phyloP scores from a whole-genome alignment of 2,888 invertebrate genomes.

The Ennomos fuscantarius region DNA sequence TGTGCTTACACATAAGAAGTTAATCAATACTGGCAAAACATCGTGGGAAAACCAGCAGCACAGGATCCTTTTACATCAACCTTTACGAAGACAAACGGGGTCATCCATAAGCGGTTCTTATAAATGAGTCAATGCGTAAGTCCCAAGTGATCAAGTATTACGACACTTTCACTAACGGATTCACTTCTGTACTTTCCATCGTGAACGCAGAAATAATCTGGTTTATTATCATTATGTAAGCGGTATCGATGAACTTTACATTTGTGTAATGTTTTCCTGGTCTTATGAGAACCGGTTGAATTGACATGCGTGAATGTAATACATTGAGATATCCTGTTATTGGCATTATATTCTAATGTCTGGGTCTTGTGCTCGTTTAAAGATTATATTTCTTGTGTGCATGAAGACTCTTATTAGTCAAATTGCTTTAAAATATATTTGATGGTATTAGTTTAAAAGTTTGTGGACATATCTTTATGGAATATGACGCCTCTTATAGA shows the following conservation, averaged over 20 bases:
- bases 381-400: too few relatives aligned
- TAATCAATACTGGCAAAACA: slow-evolving; percentile 22
- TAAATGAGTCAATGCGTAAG: slow-evolving; percentile 47
- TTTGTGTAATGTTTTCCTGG: slow-evolving; percentile 29
- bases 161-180: slow-evolving; percentile 55
- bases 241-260: slow-evolving; percentile 26
- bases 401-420: too few relatives aligned
- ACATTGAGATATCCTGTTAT: not conserved
- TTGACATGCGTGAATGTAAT: not conserved
- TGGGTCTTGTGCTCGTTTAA: too few relatives aligned
- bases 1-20: slow-evolving; percentile 6
- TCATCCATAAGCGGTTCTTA: slow-evolving; percentile 31
- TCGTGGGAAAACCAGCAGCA: slow-evolving; percentile 37
- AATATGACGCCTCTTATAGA: too few relatives aligned
- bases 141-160: slow-evolving; percentile 33
- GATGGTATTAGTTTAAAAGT: too few relatives aligned
- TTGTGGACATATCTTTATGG: too few relatives aligned
- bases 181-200: slow-evolving; percentile 50
- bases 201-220: slow-evolving; percentile 40
- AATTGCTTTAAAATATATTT: too few relatives aligned
- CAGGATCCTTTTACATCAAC: slow-evolving; percentile 29
- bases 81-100: slow-evolving; percentile 24
- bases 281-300: slow-evolving; percentile 13
- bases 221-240: slow-evolving; percentile 45
- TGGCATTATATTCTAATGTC: too few relatives aligned